Percentiles rank a stretch among this genome's conserved stretches.
Evolutionary conservation across 2,797 vertebrate species (phyloP).

Genomic region (Diplodus sargus): DNA sequence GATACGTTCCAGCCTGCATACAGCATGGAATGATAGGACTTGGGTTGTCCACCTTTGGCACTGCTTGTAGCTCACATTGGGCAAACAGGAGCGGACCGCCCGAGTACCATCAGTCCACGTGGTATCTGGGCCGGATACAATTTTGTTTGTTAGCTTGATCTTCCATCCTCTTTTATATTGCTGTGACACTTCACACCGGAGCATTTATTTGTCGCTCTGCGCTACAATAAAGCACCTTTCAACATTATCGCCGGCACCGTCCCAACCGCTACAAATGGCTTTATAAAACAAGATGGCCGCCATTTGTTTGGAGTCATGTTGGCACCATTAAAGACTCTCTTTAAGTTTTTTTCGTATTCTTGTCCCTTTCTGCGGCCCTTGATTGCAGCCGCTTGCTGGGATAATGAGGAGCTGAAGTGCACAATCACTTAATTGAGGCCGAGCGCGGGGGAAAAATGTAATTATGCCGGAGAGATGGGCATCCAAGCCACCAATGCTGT

Average conservation of each 20-base stretch:
- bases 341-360: background rate
- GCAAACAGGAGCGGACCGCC: no score
- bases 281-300: conserved; percentile 50
- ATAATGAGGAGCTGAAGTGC: conserved; percentile 52
- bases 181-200: background rate
- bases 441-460: conserved; percentile 49
- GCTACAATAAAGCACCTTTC: no score
- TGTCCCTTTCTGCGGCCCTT: conserved; percentile 6
- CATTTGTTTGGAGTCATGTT: conserved; percentile 29
- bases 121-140: no score
- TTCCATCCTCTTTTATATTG: background rate
- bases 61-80: no score
- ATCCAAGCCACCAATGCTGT: conserved; percentile 36
- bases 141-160: background rate
- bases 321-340: conserved; percentile 19
- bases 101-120: no score
- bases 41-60: no score
- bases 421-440: conserved; percentile 57
- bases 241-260: background rate
- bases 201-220: background rate
- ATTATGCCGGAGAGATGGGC: conserved; percentile 50
- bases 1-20: no score
- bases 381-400: conserved; percentile 33
- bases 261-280: background rate
- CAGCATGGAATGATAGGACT: no score